Base-by-base conservation (phyloP, 2,797 vertebrate species). In the Syncerus caffer region DNA sequence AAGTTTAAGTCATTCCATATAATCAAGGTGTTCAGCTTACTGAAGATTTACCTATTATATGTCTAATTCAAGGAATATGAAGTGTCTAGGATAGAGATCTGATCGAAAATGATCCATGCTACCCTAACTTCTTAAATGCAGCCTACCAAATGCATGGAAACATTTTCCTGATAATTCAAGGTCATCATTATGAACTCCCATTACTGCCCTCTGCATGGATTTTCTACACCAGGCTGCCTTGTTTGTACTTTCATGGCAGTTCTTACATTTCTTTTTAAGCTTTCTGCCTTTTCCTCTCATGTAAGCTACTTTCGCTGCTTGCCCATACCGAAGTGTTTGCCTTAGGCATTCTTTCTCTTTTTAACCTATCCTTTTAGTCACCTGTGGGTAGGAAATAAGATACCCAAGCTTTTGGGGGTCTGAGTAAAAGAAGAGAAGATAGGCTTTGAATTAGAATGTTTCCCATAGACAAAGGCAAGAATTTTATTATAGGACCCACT, bases 1-100 rank as follows among this genome's bases (percentile, higher is more conserved):
- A 96, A 95, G 64, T 83, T 97, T 82, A 96, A 97, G 79, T 95
- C 88, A 85, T 87, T 84, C 79, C 47, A 21, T 55, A 80, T 76
- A 91, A 93, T 51, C 58, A 71, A 85, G 91, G 55, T 45, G 17
- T 38, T 93, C 71, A 55, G 47, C 47, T 93, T 85, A 55, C 94
- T 85, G 60, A 94, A 93, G 38, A 89, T 42, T 91, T 91, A 62
- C 60, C 53, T 94, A 86, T 78, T 64, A 13, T 34, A 86, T 80
- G 88, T 76, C 88, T 93, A 86, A 94, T 95, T 94, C 93, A 60
- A 95, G 51, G 17, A 96, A 85, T 55, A 89, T 3, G 57, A 83
- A 96, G 90, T 96, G 85, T 85, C 92, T 87, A 53, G 71, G 89
- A 78, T 45, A 57, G 45, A 90, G 50, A 94, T 58, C 53, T 64